Conservation (phyloP, 2,113 vertebrate species). For the Neoarius graeffei region DNA sequence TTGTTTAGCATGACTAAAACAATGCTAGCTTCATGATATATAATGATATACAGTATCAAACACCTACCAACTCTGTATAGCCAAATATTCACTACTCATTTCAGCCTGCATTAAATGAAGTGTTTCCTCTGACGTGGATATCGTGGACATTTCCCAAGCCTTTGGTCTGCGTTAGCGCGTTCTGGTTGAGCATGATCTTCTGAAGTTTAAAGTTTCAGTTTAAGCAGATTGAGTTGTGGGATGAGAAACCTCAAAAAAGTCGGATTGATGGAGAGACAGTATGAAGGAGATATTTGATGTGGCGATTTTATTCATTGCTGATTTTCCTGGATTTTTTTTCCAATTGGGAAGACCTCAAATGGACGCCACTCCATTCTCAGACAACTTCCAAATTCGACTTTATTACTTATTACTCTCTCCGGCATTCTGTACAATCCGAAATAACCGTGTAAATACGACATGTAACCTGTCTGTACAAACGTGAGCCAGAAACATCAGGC, state of each 20-base stretch:
- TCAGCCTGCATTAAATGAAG: slow-evolving; percentile 17
- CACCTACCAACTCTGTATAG: neutral
- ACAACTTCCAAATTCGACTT: slow-evolving; percentile 7
- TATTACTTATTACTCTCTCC: slow-evolving; percentile 3
- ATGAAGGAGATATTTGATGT: neutral
- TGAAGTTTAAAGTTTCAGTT: neutral
- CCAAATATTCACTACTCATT: slow-evolving; percentile 18
- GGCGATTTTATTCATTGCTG: neutral
- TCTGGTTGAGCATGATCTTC: neutral
- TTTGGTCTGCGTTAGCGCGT: slow-evolving; percentile 5
- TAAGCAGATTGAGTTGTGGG: neutral
- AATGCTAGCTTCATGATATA: slow-evolving; percentile 21
- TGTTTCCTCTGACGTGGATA: slow-evolving; percentile 16
- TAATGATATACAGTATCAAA: neutral
- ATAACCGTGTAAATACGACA: slow-evolving; percentile 48
- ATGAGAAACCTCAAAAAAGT: neutral
- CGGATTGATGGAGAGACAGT: neutral
- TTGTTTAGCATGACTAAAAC: neutral
- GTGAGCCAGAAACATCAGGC: slow-evolving; percentile 45
- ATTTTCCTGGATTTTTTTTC: neutral
- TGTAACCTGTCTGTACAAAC: slow-evolving; percentile 49
- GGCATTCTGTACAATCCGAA: neutral
- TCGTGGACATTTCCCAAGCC: neutral
- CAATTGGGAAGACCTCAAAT: neutral
- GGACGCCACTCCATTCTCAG: neutral